Percentiles rank a stretch among this genome's conserved stretches.
These are phyloP conservation scores for Ceramica pisi DNA, from an alignment of 2,888 invertebrate genomes.

Conservation along the genomic window DNA sequence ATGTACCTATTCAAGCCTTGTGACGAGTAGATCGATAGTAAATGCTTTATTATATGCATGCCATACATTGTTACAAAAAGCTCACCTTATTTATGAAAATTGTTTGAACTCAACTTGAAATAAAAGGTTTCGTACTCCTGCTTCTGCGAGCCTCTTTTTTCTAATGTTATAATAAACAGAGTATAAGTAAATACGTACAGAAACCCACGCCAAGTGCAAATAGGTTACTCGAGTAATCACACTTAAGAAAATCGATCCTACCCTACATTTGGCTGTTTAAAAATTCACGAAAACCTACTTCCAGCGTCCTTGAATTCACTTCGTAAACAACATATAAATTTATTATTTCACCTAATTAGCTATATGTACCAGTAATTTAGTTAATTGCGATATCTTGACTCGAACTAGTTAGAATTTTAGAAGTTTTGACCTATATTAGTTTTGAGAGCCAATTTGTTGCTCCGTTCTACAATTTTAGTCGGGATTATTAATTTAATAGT, in stretches of 20 bases:
- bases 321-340: conserved; percentile 11
- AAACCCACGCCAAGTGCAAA: neutral
- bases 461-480: conserved; percentile 18
- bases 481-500: conserved; percentile 38
- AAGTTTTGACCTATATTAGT: conserved; percentile 46
- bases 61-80: too few species aligned
- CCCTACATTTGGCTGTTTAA: conserved; percentile 36
- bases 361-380: conserved; percentile 33
- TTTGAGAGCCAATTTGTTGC: conserved; percentile 35
- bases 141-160: too few species aligned
- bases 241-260: conserved; percentile 32
- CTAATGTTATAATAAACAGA: too few species aligned
- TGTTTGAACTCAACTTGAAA: too few species aligned
- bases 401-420: conserved; percentile 26
- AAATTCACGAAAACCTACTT: conserved; percentile 41
- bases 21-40: too few species aligned
- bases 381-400: conserved; percentile 39
- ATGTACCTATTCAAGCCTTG: too few species aligned
- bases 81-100: too few species aligned
- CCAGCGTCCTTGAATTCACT: conserved; percentile 34
- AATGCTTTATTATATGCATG: too few species aligned
- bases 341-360: conserved; percentile 44
- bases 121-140: too few species aligned
- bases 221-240: conserved; percentile 11
- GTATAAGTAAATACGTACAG: conserved; percentile 2